Evolutionary conservation across 2,113 vertebrate genomes (phyloP), one percentile per base, ranked within the genome.

Genomic region (Eptesicus fuscus): DNA sequence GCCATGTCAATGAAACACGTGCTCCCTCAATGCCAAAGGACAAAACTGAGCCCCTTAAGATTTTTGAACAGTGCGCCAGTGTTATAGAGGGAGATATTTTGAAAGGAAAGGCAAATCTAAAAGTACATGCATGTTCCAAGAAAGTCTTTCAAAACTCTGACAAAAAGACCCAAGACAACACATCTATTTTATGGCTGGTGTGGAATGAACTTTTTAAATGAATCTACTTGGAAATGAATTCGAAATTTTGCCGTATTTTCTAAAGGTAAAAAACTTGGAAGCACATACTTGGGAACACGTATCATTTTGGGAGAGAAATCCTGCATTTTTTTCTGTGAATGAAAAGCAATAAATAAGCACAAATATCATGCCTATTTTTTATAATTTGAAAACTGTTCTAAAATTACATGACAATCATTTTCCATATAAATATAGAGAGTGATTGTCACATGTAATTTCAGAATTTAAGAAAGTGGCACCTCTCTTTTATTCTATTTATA

Each of bases 61-160:
- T 80, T 69, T 95, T 16, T 85, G 63, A 93, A 95, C 77, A 95
- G 88, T 88, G 61, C 61, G 73, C 92, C 84, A 96, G 84, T 96
- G 61, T 88, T 80, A 56, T 35, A 92, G 47, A 90, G 56, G 73
- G 40, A 94, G 83, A 67, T 56, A 65, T 74, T 92, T 67, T 63
- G 51, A 87, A 95, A 82, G 69, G 80, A 95, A 91, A 76, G 53
- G 14, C 69, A 96, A 93, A 90, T 73, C 32, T 77, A 67, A 87
- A 91, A 96, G 83, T 61, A 73, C 53, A 76, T 9, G 71, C 30
- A 87, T 65, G 47, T 90, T 93, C 87, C 89, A 92, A 97, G 84
- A 61, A 95, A 93, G 84, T 61, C 67, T 92, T 94, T 96, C n/a
- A 71, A 94, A 96, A 95, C 18, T 84, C 67, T 95, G 67, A 88